Base-by-base conservation (phyloP, 2,113 vertebrate species). In the Scolopax mira region DNA sequence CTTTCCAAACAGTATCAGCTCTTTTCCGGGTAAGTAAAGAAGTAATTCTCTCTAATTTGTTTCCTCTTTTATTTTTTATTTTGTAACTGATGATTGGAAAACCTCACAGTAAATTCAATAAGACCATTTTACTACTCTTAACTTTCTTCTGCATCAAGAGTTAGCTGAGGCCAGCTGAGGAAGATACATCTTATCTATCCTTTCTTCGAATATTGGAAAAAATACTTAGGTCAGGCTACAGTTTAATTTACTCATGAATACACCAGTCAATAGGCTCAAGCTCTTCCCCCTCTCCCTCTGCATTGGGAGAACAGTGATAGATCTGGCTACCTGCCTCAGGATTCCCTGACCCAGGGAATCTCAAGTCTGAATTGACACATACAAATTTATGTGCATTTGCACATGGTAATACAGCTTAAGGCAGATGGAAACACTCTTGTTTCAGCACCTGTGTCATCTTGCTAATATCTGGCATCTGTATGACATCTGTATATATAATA, bases 1-100 rank as follows among this genome's bases (percentile, higher is more conserved):
- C 96, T 41, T 96, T 96, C 89, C 96, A 96, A 49, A 96, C 96
- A 37, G 96, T 96, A 13, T 96, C 94, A 73, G 96, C 96, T 86
- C 94, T 96, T 58, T 96, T 96, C 64, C 70, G 94, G 25, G 94
- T 96, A 52, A 88, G 86, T 31, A 62, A 9, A 37, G 18, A 79
- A 61, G 9, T 25, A 1, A 75, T 58, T 55, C 4, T 58, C 15
- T 73, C 11, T 60, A 4, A 3, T 31, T 72, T 13, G n/a, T 61
- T 18, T 4, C 13, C 7, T n/a, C 13, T 14, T 35, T 22, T 19
- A 18, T 62, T 30, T 30, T 51, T 33, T 24, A n/a, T 74, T 49
- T 73, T 60, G 66, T 1, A 15, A 5, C n/a, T 79, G 18, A 83
- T 46, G n/a, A 30, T 25, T 54, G 1, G 25, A 15, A 93, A 77